phyloP scores from a whole-genome alignment of 2,888 invertebrate species.

The Caenorhabditis doughertyi region DNA sequence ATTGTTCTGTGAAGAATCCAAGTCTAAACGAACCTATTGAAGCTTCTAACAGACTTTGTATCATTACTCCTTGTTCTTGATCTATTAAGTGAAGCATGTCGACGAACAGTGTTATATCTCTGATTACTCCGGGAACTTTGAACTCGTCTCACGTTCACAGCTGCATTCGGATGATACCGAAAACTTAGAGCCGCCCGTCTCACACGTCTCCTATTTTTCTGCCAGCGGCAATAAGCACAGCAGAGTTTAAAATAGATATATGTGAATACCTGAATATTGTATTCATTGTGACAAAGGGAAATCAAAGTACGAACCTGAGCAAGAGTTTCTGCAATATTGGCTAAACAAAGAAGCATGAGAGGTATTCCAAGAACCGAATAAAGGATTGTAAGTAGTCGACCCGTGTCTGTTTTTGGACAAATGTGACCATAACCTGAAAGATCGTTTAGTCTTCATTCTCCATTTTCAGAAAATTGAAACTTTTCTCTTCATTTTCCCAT shows the following conservation, averaged over 20 bases:
- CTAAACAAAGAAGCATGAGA: slow-evolving; percentile 85
- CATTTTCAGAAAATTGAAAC: slow-evolving; percentile 8
- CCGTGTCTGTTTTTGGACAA: slow-evolving; percentile 91
- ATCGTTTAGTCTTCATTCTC: neutral
- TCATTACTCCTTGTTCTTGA: slow-evolving; percentile 68
- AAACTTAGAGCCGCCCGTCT: slow-evolving; percentile 81
- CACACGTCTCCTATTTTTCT: slow-evolving; percentile 79
- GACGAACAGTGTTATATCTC: slow-evolving; percentile 76
- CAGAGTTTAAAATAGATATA: slow-evolving; percentile 84
- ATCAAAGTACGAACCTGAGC: slow-evolving; percentile 83
- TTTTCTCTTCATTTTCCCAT: slow-evolving; percentile 1
- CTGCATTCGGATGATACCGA: slow-evolving; percentile 82
- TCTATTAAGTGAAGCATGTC: slow-evolving; percentile 78
- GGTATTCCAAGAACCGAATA: slow-evolving; percentile 90
- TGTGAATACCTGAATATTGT: slow-evolving; percentile 83
- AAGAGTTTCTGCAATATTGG: slow-evolving; percentile 85
- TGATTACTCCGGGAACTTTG: slow-evolving; percentile 80
- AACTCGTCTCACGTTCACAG: slow-evolving; percentile 80
- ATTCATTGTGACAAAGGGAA: neutral
- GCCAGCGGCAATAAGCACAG: slow-evolving; percentile 83
- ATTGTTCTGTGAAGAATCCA: neutral
- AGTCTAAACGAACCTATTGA: slow-evolving; percentile 59
- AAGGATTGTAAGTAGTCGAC: slow-evolving; percentile 91
- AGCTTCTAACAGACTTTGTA: slow-evolving; percentile 80
- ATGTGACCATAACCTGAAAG: slow-evolving; percentile 95